Evolutionary conservation across 2,113 vertebrate species (phyloP).

Genomic region (Sturnus vulgaris): DNA sequence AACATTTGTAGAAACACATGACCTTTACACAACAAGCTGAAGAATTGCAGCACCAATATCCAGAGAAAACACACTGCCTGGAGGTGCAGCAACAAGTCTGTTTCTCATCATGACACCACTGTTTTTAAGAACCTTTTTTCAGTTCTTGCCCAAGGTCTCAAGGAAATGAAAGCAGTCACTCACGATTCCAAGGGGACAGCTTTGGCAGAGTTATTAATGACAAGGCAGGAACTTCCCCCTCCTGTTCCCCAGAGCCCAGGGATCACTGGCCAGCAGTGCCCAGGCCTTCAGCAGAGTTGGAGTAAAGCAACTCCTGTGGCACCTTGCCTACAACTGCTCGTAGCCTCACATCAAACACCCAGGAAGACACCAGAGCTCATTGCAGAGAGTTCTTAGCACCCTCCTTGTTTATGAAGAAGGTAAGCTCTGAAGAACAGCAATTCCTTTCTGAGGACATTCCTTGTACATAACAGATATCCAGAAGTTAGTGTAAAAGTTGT

Average conservation of each 20-base stretch:
- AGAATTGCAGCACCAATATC: not conserved
- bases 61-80: not conserved
- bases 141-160: not conserved
- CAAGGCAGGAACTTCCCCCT: not conserved
- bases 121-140: not conserved
- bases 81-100: not conserved
- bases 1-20: not conserved
- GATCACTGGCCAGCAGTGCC: not conserved
- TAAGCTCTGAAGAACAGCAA: not conserved
- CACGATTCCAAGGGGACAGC: not conserved
- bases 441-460: not conserved
- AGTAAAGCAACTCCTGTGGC: not conserved
- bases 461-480: not conserved
- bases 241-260: not conserved
- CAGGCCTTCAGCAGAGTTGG: not conserved
- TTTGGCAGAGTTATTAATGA: not conserved
- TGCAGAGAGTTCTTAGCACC: not conserved
- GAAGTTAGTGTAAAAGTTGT: not conserved
- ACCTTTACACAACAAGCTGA: not conserved
- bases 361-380: not conserved
- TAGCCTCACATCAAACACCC: not conserved
- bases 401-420: not conserved
- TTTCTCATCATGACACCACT: not conserved
- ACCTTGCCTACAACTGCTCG: accelerated
- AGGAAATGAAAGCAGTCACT: not conserved